Conservation (phyloP, 2,113 vertebrate genomes). For the Tachuris rubrigastra region DNA sequence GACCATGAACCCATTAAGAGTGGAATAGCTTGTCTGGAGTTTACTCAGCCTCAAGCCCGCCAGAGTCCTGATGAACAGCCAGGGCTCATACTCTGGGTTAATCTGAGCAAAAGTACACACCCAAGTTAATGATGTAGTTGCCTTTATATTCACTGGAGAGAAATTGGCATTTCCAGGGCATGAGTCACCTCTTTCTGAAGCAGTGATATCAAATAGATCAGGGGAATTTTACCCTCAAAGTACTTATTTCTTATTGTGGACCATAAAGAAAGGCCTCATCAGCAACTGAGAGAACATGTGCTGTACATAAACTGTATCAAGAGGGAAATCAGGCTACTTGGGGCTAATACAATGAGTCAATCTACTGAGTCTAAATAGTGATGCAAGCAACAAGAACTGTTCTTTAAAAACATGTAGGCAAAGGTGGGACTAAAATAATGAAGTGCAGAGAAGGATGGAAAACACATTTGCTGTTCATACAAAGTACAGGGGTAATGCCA, state of each 20-base stretch:
- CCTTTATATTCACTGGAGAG: neutral
- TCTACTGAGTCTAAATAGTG: neutral
- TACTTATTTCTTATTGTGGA: neutral
- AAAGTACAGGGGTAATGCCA: neutral
- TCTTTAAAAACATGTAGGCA: neutral
- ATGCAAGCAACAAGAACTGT: neutral
- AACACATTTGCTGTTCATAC: neutral
- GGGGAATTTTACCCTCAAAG: neutral
- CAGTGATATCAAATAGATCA: neutral
- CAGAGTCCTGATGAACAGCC: neutral
- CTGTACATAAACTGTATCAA: neutral
- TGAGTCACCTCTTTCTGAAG: constrained; percentile 15
- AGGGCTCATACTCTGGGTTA: neutral
- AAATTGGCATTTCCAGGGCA: neutral
- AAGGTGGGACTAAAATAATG: neutral
- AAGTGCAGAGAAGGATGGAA: neutral
- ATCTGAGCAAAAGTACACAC: neutral
- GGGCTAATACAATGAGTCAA: neutral
- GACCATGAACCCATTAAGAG: neutral
- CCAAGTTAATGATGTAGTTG: neutral
- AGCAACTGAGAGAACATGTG: neutral
- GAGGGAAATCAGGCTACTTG: neutral
- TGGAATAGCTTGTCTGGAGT: neutral
- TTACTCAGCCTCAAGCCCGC: neutral
- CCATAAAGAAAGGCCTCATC: neutral